Evolutionary conservation across 2,888 invertebrate genomes (phyloP).

Genomic region (Caenorhabditis sp.): DNA sequence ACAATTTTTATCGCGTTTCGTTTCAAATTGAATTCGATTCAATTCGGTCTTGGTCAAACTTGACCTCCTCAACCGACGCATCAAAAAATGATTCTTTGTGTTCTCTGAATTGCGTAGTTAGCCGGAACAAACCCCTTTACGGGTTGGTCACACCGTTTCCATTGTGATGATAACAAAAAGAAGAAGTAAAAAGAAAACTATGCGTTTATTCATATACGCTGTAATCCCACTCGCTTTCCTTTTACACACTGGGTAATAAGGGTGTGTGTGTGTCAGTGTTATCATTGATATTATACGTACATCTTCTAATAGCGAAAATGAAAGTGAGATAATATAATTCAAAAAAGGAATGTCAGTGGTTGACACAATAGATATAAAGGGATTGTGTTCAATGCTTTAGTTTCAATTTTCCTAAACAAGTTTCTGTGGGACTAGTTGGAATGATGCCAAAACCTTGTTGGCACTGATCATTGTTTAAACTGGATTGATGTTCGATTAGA

Average conservation of each 20-base stretch:
- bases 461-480: too few relatives aligned
- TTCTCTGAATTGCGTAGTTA: not conserved
- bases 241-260: conserved; percentile 27
- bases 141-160: too few relatives aligned
- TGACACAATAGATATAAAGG: not conserved
- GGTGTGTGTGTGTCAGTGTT: conserved; percentile 31
- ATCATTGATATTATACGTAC: conserved; percentile 14
- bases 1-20: too few relatives aligned
- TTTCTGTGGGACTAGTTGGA: conserved; percentile 11
- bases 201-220: conserved; percentile 36
- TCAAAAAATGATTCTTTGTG: too few relatives aligned
- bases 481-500: too few relatives aligned
- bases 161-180: conserved; percentile 41
- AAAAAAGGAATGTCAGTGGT: not conserved
- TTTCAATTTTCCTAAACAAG: not conserved
- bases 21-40: too few relatives aligned
- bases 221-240: conserved; percentile 37
- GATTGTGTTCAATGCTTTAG: not conserved
- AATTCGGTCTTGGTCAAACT: too few relatives aligned
- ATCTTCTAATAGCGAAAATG: not conserved
- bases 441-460: too few relatives aligned
- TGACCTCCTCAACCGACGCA: too few relatives aligned
- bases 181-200: conserved; percentile 29
- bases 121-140: conserved; percentile 16
- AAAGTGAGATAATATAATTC: not conserved